phyloP scores from a whole-genome alignment of 2,113 vertebrate genomes.

The Dicaeum eximium region DNA sequence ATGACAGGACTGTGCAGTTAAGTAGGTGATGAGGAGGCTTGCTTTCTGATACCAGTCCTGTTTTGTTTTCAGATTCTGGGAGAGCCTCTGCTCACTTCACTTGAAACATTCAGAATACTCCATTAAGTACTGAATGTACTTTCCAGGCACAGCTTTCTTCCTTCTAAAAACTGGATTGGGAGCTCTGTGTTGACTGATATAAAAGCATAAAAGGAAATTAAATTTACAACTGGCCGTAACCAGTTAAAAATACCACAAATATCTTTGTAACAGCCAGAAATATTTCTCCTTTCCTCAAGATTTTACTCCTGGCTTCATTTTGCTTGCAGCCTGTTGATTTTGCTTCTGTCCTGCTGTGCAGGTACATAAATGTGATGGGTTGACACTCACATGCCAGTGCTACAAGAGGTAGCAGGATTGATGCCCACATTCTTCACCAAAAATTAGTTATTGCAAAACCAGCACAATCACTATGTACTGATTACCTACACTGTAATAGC shows the following conservation, averaged over 20 bases:
- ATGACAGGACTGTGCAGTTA: background rate
- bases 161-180: background rate
- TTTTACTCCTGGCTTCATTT: background rate
- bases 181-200: background rate
- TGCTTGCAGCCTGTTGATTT: background rate
- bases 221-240: background rate
- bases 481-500: background rate
- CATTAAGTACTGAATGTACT: background rate
- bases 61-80: background rate
- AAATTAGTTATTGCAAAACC: background rate
- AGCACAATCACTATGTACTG: background rate
- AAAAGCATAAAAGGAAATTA: background rate
- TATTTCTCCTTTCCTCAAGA: background rate
- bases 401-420: background rate
- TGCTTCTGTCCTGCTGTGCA: background rate
- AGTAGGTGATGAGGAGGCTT: background rate
- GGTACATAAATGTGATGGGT: background rate
- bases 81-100: background rate
- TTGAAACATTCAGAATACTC: background rate
- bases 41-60: background rate
- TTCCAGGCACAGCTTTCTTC: background rate
- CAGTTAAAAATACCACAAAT: background rate
- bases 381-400: background rate
- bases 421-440: background rate
- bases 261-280: background rate